phyloP scores from a whole-genome alignment of 2,797 vertebrate species.

The Phrynocephalus guinanensis region DNA sequence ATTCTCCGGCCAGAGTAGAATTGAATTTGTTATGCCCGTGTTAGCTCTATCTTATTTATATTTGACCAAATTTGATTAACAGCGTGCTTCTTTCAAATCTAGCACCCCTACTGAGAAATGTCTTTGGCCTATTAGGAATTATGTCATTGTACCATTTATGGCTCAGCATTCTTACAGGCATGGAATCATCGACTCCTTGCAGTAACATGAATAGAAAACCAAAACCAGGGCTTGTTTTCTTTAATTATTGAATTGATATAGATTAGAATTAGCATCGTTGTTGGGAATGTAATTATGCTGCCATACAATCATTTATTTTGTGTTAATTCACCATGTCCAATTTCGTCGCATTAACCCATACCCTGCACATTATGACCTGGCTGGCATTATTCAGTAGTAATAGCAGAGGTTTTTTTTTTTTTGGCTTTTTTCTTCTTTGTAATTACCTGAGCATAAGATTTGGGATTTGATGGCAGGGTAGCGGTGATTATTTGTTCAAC shows the following conservation, averaged over 20 bases:
- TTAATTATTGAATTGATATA: conserved; percentile 79
- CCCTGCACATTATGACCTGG: conserved; percentile 69
- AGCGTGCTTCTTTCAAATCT: conserved; percentile 58
- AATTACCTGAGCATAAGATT: conserved; percentile 72
- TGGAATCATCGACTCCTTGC: conserved; percentile 55
- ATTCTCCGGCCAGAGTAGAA: conserved; percentile 35
- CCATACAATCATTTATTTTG: conserved; percentile 73
- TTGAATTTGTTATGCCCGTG: conserved; percentile 43
- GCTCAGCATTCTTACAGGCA: conserved; percentile 45
- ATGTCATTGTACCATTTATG: conserved; percentile 66
- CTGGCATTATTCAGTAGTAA: conserved; percentile 70
- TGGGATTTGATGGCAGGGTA: neutral
- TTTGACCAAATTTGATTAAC: conserved; percentile 54
- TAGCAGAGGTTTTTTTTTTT: conserved; percentile 72
- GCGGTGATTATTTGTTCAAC: conserved; percentile 66
- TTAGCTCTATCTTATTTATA: conserved; percentile 48
- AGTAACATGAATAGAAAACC: conserved; percentile 62
- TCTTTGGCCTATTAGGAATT: conserved; percentile 59
- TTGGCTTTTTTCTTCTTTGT: conserved; percentile 53
- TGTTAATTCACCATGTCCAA: conserved; percentile 75
- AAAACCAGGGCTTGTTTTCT: conserved; percentile 70
- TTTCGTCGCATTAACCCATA: conserved; percentile 77
- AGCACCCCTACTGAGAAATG: conserved; percentile 42
- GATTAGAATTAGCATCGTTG: conserved; percentile 76
- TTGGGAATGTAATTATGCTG: conserved; percentile 73